Conservation (phyloP, 2,888 invertebrate genomes). For the Pyrgus malvae region DNA sequence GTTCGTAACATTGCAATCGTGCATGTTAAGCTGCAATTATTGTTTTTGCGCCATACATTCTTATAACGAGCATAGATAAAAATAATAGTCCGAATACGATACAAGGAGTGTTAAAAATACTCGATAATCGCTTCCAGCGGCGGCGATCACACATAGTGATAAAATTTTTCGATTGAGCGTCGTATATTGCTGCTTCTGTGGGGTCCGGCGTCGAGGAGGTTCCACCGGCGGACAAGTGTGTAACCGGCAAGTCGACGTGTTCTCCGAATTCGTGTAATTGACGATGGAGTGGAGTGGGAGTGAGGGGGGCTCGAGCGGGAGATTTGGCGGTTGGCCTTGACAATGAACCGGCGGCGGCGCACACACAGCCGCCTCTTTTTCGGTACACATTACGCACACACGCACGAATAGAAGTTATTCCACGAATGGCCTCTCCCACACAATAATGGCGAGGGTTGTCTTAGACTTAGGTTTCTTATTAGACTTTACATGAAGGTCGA, state of each 20-base stretch:
- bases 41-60: background rate
- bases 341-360: constrained; percentile 78
- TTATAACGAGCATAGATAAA: constrained; percentile 8
- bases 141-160: constrained; percentile 35
- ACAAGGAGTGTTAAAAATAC: constrained; percentile 56
- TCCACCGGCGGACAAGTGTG: constrained; percentile 50
- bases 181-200: constrained; percentile 53
- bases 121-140: constrained; percentile 54
- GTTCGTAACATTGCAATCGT: no score
- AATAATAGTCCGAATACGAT: constrained; percentile 48
- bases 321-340: constrained; percentile 81
- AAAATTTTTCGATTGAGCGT: constrained; percentile 22
- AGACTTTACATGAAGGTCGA: constrained; percentile 24
- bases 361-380: constrained; percentile 56
- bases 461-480: constrained; percentile 34
- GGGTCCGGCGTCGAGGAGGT: constrained; percentile 37
- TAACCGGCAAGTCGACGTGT: constrained; percentile 52
- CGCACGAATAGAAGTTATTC: constrained; percentile 54
- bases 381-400: constrained; percentile 60
- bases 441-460: constrained; percentile 62
- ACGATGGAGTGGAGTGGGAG: constrained; percentile 50
- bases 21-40: background rate
- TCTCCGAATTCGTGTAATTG: constrained; percentile 66
- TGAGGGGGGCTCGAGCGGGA: constrained; percentile 65
- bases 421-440: constrained; percentile 75